Evolutionary conservation across 2,888 invertebrate genomes (phyloP).

Genomic region (Pedicia rivosa): DNA sequence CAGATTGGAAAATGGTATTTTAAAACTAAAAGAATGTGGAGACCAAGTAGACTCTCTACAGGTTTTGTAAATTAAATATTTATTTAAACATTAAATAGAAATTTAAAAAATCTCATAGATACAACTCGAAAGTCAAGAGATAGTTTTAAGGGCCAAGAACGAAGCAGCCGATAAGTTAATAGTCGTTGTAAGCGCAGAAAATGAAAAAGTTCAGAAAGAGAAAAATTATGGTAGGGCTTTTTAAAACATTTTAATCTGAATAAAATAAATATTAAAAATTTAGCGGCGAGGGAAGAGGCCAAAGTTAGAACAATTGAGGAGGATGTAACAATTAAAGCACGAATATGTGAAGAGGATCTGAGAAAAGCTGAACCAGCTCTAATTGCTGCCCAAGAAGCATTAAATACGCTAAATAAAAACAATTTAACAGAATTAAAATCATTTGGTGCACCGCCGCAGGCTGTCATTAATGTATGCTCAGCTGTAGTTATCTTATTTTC

Average conservation of each 20-base stretch:
- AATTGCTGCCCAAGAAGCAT: constrained; percentile 55
- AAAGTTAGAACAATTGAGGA: constrained; percentile 83
- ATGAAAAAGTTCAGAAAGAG: constrained; percentile 79
- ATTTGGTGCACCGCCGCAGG: constrained; percentile 84
- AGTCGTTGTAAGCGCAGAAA: constrained; percentile 75
- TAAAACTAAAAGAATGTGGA: constrained; percentile 75
- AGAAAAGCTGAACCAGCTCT: constrained; percentile 87
- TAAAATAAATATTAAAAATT: no score
- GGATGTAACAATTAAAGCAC: constrained; percentile 72
- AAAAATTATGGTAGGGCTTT: no score
- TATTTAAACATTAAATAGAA: constrained; percentile 8
- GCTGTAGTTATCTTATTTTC: constrained; percentile 79
- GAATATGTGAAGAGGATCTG: constrained; percentile 78
- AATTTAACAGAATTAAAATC: constrained; percentile 91
- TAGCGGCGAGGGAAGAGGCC: constrained; percentile 71
- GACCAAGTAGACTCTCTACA: constrained; percentile 77
- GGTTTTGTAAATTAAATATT: constrained; percentile 32
- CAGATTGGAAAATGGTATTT: constrained; percentile 75
- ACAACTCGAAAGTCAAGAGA: constrained; percentile 52
- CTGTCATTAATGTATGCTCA: constrained; percentile 73
- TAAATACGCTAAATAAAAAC: constrained; percentile 88
- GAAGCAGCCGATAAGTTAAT: constrained; percentile 82
- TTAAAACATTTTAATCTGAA: no score
- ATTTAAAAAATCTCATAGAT: constrained; percentile 16
- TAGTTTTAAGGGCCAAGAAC: constrained; percentile 76